Evolutionary conservation across 2,113 vertebrate genomes (phyloP).

Genomic region (Forbesichthys agassizii): DNA sequence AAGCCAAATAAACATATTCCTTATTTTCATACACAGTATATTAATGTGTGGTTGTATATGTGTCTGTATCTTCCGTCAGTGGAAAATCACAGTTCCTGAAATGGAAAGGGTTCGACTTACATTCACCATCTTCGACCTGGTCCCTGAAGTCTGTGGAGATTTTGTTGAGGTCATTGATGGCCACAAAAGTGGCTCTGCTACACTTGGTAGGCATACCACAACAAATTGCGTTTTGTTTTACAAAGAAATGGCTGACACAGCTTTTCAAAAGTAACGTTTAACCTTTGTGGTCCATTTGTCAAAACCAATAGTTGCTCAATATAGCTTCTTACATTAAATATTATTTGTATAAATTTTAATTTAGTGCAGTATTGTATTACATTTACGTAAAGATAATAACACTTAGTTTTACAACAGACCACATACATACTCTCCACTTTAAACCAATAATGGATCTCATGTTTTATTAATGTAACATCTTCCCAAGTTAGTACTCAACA

Average conservation of each 20-base stretch:
- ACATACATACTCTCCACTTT: not conserved
- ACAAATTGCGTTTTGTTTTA: not conserved
- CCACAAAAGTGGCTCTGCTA: conserved; percentile 32
- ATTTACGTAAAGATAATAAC: no score
- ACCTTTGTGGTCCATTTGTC: no score
- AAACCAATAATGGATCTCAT: not conserved
- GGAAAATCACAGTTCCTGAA: conserved; percentile 69
- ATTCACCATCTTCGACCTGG: conserved; percentile 74
- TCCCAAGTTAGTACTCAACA: not conserved
- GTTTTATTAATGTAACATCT: not conserved
- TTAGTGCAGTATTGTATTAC: no score
- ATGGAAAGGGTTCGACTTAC: conserved; percentile 67
- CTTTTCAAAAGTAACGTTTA: not conserved
- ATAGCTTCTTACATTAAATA: no score
- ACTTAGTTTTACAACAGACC: not conserved
- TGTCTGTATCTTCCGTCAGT: conserved; percentile 41
- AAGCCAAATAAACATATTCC: no score
- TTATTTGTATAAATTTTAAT: no score
- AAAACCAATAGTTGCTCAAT: no score
- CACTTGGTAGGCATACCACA: conserved; percentile 52
- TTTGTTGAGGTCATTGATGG: conserved; percentile 76
- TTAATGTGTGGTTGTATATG: not conserved
- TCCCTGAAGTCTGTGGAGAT: conserved; percentile 72
- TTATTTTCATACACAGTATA: not conserved
- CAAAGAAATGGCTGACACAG: no score